phyloP scores from a whole-genome alignment of 2,888 invertebrate genomes.

The Zaprionus obscuricornis region DNA sequence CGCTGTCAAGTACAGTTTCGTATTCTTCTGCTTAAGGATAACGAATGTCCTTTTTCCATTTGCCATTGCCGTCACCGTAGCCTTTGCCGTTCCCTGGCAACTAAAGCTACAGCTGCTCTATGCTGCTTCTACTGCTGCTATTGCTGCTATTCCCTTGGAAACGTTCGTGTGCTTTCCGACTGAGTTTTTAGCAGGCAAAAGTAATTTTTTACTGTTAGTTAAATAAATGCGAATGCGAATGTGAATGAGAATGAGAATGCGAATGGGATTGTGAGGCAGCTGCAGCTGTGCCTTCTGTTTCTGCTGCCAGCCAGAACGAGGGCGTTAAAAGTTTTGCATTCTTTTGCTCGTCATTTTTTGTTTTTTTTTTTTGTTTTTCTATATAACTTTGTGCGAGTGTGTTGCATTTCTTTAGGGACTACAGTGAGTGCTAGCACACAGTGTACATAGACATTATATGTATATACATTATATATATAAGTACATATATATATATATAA shows the following conservation, averaged over 20 bases:
- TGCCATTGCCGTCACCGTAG: conserved; percentile 31
- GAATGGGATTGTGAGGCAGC: conserved; percentile 18
- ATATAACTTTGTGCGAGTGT: conserved; percentile 11
- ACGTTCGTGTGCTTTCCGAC: conserved; percentile 17
- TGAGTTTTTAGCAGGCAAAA: conserved; percentile 57
- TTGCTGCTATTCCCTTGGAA: conserved; percentile 58
- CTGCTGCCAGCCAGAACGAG: conserved; percentile 51
- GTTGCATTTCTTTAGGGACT: conserved; percentile 74
- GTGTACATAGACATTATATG: too few relatives aligned
- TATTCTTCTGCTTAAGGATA: conserved; percentile 81
- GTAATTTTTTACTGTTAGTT: conserved; percentile 78
- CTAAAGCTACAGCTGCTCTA: conserved; percentile 15
- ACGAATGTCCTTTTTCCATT: conserved; percentile 77
- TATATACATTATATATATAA: conserved; percentile 26
- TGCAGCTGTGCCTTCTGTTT: conserved; percentile 51
- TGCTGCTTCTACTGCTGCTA: background rate
- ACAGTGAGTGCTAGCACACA: conserved; percentile 29
- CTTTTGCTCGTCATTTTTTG: conserved; percentile 29
- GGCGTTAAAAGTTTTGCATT: conserved; percentile 70
- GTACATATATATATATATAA: conserved; percentile 18
- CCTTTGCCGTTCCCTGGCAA: conserved; percentile 25
- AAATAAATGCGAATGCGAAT: conserved; percentile 70
- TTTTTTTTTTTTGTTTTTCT: conserved; percentile 18
- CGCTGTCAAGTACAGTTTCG: conserved; percentile 78
- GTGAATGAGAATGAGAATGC: too few relatives aligned